phyloP scores from a whole-genome alignment of 2,797 vertebrate genomes.

The Glossophaga mutica region DNA sequence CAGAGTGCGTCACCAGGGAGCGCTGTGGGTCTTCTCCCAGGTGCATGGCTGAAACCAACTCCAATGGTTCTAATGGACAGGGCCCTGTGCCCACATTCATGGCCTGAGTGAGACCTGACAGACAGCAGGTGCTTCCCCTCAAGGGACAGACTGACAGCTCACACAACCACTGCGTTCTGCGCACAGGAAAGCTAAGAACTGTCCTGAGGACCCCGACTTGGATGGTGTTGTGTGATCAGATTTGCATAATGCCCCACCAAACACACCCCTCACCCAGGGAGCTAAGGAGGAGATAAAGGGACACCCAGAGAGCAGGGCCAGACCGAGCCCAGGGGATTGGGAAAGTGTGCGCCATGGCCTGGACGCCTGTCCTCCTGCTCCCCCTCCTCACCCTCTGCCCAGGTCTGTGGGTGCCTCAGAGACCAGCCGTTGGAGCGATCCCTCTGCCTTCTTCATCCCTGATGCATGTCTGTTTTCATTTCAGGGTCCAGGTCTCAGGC shows the following conservation, averaged over 20 bases:
- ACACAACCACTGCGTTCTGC: neutral
- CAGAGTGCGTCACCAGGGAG: neutral
- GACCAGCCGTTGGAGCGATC: no score
- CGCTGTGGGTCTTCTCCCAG: neutral
- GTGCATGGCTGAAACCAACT: no score
- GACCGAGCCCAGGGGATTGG: accelerated
- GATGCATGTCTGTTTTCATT: no score
- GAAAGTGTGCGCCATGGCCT: no score
- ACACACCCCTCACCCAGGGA: neutral
- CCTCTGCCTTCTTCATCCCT: no score
- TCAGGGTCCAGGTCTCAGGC: neutral
- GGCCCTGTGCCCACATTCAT: no score
- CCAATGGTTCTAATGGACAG: neutral
- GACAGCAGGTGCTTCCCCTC: neutral
- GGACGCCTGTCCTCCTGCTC: no score
- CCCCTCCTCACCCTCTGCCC: no score
- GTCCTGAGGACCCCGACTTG: neutral
- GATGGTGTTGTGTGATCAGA: neutral
- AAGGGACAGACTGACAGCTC: neutral
- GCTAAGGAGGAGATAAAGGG: neutral
- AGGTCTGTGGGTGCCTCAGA: no score
- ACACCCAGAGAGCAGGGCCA: neutral
- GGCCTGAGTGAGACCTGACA: neutral
- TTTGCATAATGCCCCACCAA: neutral
- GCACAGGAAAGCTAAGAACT: no score